Base-by-base conservation (phyloP, 1,140 invertebrate species). In the Drosophila leontia region DNA sequence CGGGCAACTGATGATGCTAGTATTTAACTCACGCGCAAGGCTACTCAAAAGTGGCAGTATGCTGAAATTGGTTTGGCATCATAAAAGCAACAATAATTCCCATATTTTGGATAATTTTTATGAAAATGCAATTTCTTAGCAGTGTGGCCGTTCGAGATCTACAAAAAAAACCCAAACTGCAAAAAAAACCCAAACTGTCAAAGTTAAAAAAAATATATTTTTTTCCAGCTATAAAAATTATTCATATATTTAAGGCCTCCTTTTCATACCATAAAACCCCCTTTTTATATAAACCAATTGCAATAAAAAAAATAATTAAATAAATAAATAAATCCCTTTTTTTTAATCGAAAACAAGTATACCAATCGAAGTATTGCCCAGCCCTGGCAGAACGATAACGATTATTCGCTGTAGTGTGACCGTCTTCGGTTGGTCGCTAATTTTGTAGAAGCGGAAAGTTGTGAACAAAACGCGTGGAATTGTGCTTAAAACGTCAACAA, bases 401-500 rank as follows among this genome's bases (percentile, higher is more conserved):
- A 61, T 26, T 44, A 19, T 44, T 64, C 62, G 56, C 29, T 64
- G 44, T 64, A 48, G 60, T 69, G 65, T 69, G 65, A 41, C 65
- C 65, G 60, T 69, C 47, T 64, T 19, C 57, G 63, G 60, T 53
- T 51, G 62, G 67, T 67, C 67, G 47, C 65, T 57, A 70, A 71
- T 47, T 71, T 71, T 58, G 69, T 58, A 71, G 67, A 74, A 42
- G 69, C 44, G 72, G 32, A 74, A 75, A 75, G 50, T 64, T 58
- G 44, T 57, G 42, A 57, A 50, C 48, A 75, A 75, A 78, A 61
- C 74, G 63, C 37, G 75, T 78, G 75, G 42, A 78, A 68, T 78
- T 59, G 51, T 78, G 75, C 56, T 78, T 50, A 58, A 88, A 77
- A 60, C 74, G 71, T 77, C 76, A 83, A 85, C 63, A 70, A 83